Evolutionary conservation across 1,140 invertebrate species (phyloP), one percentile per base, ranked within the genome.

Genomic region (Hestina assimilis): DNA sequence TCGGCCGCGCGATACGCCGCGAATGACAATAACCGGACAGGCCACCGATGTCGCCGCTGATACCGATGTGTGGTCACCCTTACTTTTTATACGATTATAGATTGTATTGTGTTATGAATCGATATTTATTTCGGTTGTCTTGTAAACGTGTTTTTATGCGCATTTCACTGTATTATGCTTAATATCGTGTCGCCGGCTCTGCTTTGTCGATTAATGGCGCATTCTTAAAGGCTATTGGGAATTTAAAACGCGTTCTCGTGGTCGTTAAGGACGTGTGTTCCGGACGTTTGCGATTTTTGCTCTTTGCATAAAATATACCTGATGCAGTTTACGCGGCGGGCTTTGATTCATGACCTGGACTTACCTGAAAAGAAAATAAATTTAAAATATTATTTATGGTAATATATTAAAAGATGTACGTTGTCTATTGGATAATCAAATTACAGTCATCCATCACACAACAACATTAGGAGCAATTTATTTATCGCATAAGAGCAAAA

Each of bases 91-190:
- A 79, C 79, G 84, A 85, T 83, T 72, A 51, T 63, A 69, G 78
- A 83, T 87, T 85, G 82, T 79, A 87, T 85, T 85, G 82, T 81
- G 73, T 83, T 83, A 87, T 85, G 74, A 79, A 79, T 83, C 73
- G 77, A 77, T 79, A 77, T 78, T 80, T 78, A 78, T 82, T 79
- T 77, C 69, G 75, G 67, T 60, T 77, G 70, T 76, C 64, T 47
- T 64, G 55, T 61, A 63, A 61, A 52, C 40, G 55, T 63, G 72
- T 75, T 79, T 79, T 83, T 81, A 72, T 74, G 64, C 72, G 71
- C 59, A 59, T 80, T 75, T 71, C 69, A n/a, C 67, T 64, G 57
- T 59, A 51, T 72, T 72, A 69, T 60, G 57, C 56, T 66, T 69
- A 63, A 72, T 75, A 70, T 59, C 69, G 66, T 63, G 72, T 73